Conservation (phyloP, 2,888 invertebrate genomes). For the Baronia brevicornis region DNA sequence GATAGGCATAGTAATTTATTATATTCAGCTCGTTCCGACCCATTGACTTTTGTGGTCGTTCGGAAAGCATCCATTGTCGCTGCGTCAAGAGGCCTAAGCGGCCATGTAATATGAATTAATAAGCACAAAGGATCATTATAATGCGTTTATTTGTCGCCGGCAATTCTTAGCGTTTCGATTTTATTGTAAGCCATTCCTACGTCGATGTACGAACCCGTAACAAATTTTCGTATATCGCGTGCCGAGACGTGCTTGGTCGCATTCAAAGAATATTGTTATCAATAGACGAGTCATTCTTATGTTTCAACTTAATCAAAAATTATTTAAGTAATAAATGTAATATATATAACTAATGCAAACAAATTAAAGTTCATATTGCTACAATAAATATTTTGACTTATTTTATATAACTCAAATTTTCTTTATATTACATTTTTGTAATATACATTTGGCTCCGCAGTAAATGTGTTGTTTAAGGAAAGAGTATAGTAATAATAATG, state of each 20-base stretch:
- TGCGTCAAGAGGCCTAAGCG: conserved; percentile 61
- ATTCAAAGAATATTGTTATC: conserved; percentile 27
- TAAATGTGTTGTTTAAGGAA: too few relatives aligned
- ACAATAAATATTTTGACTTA: too few relatives aligned
- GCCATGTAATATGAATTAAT: conserved; percentile 76
- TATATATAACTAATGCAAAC: too few relatives aligned
- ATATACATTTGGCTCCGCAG: too few relatives aligned
- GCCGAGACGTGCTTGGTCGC: conserved; percentile 42
- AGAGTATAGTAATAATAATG: too few relatives aligned
- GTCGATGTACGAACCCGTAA: conserved; percentile 49
- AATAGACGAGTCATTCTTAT: conserved; percentile 2
- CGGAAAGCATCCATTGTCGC: conserved; percentile 61
- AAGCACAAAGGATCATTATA: conserved; percentile 69
- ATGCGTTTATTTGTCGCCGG: conserved; percentile 65
- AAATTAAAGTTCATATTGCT: too few relatives aligned
- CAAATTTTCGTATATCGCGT: conserved; percentile 65
- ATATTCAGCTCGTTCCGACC: conserved; percentile 63
- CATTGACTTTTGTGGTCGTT: conserved; percentile 67
- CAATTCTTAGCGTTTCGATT: conserved; percentile 41
- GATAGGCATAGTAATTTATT: conserved; percentile 67
- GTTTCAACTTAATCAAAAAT: neutral
- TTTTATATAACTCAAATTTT: too few relatives aligned
- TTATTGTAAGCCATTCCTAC: conserved; percentile 41
- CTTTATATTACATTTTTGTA: too few relatives aligned
- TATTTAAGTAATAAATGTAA: neutral